phyloP scores from a whole-genome alignment of 2,888 invertebrate genomes.

The Amphipyra berbera region DNA sequence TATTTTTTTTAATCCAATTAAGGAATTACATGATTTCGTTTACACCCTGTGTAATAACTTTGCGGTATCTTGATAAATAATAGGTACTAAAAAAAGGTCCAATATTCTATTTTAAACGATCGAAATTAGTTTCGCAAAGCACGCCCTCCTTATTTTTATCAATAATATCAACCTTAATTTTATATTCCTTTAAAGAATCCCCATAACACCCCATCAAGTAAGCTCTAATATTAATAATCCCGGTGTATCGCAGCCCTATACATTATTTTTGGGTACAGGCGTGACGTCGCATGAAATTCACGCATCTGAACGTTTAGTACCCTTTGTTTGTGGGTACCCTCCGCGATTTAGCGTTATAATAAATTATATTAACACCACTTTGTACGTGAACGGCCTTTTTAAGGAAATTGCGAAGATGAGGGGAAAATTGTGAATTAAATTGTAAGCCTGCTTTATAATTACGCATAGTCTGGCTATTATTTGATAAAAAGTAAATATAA shows the following conservation, averaged over 20 bases:
- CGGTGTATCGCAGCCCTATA: conserved; percentile 45
- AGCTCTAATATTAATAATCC: conserved; percentile 50
- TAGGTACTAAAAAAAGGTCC: too few species aligned
- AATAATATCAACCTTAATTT: conserved; percentile 1
- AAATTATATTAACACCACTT: conserved; percentile 44
- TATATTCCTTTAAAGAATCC: conserved; percentile 15
- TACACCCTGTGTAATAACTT: too few species aligned
- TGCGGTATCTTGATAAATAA: too few species aligned
- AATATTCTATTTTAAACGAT: too few species aligned
- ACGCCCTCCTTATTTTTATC: too few species aligned
- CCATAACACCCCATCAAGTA: conserved; percentile 22
- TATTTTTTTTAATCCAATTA: too few species aligned
- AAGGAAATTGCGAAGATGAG: conserved; percentile 5
- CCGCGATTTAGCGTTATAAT: conserved; percentile 48
- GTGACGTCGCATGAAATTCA: conserved; percentile 65
- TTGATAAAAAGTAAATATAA: too few species aligned
- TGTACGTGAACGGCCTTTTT: conserved; percentile 23
- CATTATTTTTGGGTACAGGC: conserved; percentile 51
- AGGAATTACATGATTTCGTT: too few species aligned
- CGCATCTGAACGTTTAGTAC: conserved; percentile 52
- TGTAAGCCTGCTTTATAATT: too few species aligned
- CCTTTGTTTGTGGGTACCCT: conserved; percentile 55
- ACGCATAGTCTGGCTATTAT: too few species aligned
- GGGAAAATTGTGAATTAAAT: neutral
- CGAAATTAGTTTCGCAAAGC: too few species aligned